Base-by-base conservation (phyloP, 1,140 invertebrate species). In the Cardiocondyla obscurior region DNA sequence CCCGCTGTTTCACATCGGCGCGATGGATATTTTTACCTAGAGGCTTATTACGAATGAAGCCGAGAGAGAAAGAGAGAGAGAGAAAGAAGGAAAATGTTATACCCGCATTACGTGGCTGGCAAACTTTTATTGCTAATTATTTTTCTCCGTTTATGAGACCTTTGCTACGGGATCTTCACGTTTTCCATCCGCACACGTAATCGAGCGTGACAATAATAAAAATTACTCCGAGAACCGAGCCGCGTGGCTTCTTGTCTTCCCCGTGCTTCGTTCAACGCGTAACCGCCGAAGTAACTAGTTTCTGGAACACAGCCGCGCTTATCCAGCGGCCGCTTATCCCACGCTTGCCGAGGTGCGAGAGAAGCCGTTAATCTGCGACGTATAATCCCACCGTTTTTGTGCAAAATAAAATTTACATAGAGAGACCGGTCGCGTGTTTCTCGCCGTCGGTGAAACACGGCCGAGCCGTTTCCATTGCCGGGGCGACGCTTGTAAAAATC, bases 51-150 rank as follows among this genome's bases (percentile, higher is more conserved):
- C 10, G 28, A 3, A 44, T 16, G 4, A 28, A 55, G 39, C 0
- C 8, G 36, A 55, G 53, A 57, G 57, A 44, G 16, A 39, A 46
- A 30, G 51, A 16, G 7, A 51, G 22, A 25, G 8, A 28, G 25
- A 28, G 3, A 16, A 12, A 28, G 22, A 30, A 25, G 7, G 58
- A 36, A n/a, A 19, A 36, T 22, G 30, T 10, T 36, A 14, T 51
- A 64, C 57, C 57, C 51, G 57, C 58, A 74, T 69, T 64, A 46
- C 36, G 62, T 73, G 62, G 70, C 42, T 64, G 19, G 36, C 14
- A 22, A 77, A 42, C 72, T 69, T 83, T 87, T 81, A 84, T 84
- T 84, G 60, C 81, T 81, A 87, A 87, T 87, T 84, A 87, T 87
- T 81, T 86, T 74, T 69, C 81, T 57, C 25, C 33, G 22, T 84